These are phyloP conservation scores for Drosophila mimica DNA, from an alignment of 2,888 invertebrate genomes.

Conservation along the genomic window DNA sequence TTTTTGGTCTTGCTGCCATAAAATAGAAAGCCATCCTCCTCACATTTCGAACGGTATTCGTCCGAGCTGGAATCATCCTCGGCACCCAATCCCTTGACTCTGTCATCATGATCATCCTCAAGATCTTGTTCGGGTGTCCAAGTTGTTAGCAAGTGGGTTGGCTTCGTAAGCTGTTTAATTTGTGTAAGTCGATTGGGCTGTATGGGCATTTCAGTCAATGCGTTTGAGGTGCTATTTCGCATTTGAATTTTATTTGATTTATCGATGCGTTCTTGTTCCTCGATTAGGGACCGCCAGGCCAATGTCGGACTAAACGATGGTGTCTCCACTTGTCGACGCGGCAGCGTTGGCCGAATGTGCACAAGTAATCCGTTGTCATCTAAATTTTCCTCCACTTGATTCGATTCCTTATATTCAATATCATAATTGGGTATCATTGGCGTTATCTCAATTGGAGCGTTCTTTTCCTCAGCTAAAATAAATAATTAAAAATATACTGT, in stretches of 20 bases:
- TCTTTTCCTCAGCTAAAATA: slow-evolving; percentile 31
- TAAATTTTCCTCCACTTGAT: slow-evolving; percentile 76
- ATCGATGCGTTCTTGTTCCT: slow-evolving; percentile 66
- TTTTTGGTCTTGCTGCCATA: slow-evolving; percentile 52
- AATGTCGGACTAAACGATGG: slow-evolving; percentile 93
- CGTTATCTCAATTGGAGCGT: slow-evolving; percentile 10
- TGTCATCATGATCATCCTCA: slow-evolving; percentile 87
- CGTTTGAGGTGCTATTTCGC: slow-evolving; percentile 4
- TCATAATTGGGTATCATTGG: slow-evolving; percentile 86
- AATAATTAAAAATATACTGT: background rate
- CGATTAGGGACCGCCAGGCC: slow-evolving; percentile 90
- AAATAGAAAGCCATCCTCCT: slow-evolving; percentile 53
- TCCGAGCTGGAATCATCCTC: slow-evolving; percentile 81
- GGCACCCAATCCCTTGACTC: slow-evolving; percentile 46
- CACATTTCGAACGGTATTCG: slow-evolving; percentile 55
- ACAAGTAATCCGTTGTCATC: slow-evolving; percentile 89
- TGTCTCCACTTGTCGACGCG: slow-evolving; percentile 91
- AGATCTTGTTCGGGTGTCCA: slow-evolving; percentile 96
- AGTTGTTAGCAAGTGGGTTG: slow-evolving; percentile 71
- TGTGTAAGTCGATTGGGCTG: slow-evolving; percentile 43
- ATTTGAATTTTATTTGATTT: slow-evolving; percentile 16
- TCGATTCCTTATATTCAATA: slow-evolving; percentile 86
- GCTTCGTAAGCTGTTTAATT: slow-evolving; percentile 23
- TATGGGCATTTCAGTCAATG: slow-evolving; percentile 46
- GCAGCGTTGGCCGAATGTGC: slow-evolving; percentile 91